phyloP scores from a whole-genome alignment of 2,113 vertebrate genomes.

The Rostratula benghalensis region DNA sequence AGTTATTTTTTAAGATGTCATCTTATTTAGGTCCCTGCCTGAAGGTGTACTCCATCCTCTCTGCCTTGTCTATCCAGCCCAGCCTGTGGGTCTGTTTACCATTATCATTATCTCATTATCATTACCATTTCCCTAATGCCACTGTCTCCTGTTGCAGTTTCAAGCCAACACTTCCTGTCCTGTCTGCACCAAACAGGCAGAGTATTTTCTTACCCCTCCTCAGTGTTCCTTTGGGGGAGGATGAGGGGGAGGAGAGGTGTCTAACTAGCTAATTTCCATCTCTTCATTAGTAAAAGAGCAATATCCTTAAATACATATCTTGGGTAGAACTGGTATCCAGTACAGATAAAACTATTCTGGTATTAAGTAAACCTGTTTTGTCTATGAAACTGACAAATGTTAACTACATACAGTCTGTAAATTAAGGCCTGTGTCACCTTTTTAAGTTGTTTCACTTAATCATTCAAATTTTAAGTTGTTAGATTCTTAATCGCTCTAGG shows the following conservation, averaged over 20 bases:
- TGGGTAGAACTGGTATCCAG: not conserved
- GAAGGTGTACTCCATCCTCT: not conserved
- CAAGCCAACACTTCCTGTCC: not conserved
- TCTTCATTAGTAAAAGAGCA: not conserved
- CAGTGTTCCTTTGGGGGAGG: not conserved
- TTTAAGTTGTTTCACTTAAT: not conserved
- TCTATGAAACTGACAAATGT: not conserved
- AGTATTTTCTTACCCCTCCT: not conserved
- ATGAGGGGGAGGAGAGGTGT: not conserved
- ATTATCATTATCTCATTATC: too few relatives aligned
- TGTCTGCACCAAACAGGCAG: not conserved
- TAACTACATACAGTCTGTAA: not conserved
- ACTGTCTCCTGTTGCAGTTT: not conserved
- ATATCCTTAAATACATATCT: not conserved
- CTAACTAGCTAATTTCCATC: not conserved
- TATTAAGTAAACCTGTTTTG: not conserved
- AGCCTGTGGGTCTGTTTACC: accelerated
- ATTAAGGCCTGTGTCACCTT: not conserved
- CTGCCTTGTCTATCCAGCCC: too few relatives aligned
- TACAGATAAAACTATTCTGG: not conserved
- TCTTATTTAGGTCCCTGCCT: not conserved
- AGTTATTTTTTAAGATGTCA: not conserved
- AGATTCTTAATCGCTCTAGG: not conserved
- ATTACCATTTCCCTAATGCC: not conserved
- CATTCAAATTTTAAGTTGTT: not conserved